phyloP scores from a whole-genome alignment of 2,888 invertebrate genomes.

The Hedychridium roseum region DNA sequence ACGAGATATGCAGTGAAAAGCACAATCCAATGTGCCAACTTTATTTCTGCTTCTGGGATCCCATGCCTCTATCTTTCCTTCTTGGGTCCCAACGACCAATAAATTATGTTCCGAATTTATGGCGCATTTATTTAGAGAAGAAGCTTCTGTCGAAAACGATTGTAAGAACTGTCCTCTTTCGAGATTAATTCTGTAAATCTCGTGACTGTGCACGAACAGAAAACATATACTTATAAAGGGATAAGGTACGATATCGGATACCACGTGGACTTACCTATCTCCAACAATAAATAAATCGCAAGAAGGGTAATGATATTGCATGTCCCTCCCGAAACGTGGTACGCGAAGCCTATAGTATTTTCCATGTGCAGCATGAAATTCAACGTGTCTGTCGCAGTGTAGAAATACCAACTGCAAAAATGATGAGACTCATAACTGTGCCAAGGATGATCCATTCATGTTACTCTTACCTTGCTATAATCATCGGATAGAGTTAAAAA shows the following conservation, averaged over 20 bases:
- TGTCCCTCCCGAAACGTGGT: constrained; percentile 94
- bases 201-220: too few relatives aligned
- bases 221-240: constrained; percentile 25
- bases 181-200: constrained; percentile 93
- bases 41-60: constrained; percentile 84
- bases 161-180: constrained; percentile 94
- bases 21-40: constrained; percentile 87
- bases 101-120: constrained; percentile 91
- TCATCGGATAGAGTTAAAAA: constrained; percentile 94
- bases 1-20: constrained; percentile 70
- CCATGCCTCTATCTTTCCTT: constrained; percentile 96
- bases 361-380: constrained; percentile 95
- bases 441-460: constrained; percentile 3
- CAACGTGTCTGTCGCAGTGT: constrained; percentile 90
- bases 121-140: constrained; percentile 81
- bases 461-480: constrained; percentile 82
- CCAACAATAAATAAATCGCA: constrained; percentile 95
- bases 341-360: constrained; percentile 89
- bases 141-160: constrained; percentile 79
- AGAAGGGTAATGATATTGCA: constrained; percentile 87
- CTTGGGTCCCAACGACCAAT: constrained; percentile 84
- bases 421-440: too few relatives aligned
- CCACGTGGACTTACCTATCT: constrained; percentile 76
- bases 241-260: too few relatives aligned
- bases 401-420: constrained; percentile 82